phyloP scores from a whole-genome alignment of 1,140 invertebrate genomes.

The Caenorhabditis tropicalis region DNA sequence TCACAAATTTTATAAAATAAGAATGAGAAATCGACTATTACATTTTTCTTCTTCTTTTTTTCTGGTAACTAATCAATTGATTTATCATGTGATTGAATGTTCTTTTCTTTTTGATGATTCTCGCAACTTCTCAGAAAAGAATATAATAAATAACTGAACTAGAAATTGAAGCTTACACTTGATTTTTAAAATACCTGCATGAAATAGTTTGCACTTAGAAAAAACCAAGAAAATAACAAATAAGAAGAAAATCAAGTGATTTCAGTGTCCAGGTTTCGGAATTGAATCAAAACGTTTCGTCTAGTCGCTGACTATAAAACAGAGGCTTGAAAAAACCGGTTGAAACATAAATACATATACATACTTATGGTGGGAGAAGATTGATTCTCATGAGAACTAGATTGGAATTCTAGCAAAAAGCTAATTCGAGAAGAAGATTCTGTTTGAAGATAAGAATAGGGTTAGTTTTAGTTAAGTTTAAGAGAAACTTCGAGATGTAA shows the following conservation, averaged over 20 bases:
- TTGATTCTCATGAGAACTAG: constrained; percentile 40
- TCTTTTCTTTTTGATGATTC: no score
- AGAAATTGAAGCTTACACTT: no score
- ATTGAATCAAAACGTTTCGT: neutral
- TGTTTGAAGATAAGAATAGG: neutral
- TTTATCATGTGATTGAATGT: no score
- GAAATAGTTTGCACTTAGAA: no score
- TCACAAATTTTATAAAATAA: no score
- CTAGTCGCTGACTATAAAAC: neutral
- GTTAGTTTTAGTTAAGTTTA: neutral
- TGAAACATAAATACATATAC: constrained; percentile 43
- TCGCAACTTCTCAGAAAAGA: no score
- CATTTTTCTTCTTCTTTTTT: no score
- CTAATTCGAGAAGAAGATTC: constrained; percentile 8
- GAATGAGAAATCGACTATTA: no score
- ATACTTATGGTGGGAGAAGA: constrained; percentile 25
- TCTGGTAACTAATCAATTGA: no score
- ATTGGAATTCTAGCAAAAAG: constrained; percentile 31
- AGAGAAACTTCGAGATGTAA: neutral
- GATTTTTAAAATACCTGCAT: no score
- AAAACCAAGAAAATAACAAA: neutral
- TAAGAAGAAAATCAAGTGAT: neutral
- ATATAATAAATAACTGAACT: no score
- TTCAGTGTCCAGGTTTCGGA: neutral
- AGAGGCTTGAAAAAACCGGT: constrained; percentile 22